Evolutionary conservation across 2,797 vertebrate species (phyloP), one percentile per base, ranked within the genome.

Genomic region (Rousettus madagascariensis): DNA sequence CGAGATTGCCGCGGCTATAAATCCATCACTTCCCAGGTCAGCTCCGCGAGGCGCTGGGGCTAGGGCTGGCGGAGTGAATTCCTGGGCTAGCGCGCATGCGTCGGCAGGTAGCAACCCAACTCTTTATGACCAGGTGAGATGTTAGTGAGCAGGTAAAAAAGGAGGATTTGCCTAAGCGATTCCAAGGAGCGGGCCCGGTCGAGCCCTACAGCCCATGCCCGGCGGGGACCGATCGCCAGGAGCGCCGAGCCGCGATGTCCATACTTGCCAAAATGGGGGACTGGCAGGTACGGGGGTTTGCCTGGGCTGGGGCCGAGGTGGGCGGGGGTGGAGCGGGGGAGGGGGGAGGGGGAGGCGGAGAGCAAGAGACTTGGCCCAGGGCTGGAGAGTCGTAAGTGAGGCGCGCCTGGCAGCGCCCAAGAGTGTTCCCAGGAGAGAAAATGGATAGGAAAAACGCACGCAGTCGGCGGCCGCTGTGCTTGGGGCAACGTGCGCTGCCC

Each of bases 101-200:
- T 98, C 96, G 96, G 98, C 98, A 99, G 99, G 99, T 99, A 98
- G 98, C 98, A 98, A 95, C 98, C 98, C 98, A 98, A 98, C 98
- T 98, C 98, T 99, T 99, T 99, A 99, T 98, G 99, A 97, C 99
- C 99, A 99, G 99, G 99, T 99, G 99, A 99, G 99, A 98, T 98
- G 98, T 99, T 98, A 98, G 98, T 96, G 98, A 98, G 98, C 99
- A 99, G 99, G 99, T 99, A 98, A 99, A 98, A 96, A 98, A 98
- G 97, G 98, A 98, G 98, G 98, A 98, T 98, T 99, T 99, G 98
- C 98, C 98, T 98, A 98, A 98, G 98, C 98, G 98, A 98, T 98
- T 98, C 97, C 96, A 94, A 89, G 94, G 88, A 96, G 98, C 98
- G 98, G 96, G 97, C 97, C 97, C 98, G 98, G 98, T 98, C 98